Conservation (phyloP, 2,888 invertebrate genomes). For the Endotricha flammealis region DNA sequence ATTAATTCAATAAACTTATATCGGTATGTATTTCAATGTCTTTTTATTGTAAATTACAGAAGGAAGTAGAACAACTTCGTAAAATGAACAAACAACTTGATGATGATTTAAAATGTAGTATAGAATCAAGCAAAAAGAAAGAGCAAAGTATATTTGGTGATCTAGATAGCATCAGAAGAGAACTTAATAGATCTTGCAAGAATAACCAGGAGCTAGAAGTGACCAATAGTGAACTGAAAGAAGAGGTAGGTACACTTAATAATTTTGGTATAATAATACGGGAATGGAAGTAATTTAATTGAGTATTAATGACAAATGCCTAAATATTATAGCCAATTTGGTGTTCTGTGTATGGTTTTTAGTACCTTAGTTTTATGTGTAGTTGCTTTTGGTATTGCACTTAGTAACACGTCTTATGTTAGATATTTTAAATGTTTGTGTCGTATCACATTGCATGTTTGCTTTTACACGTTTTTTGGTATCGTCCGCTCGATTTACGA, state of each 20-base stretch:
- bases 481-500: conserved; percentile 37
- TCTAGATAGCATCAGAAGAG: conserved; percentile 67
- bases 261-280: too few species aligned
- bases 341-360: too few species aligned
- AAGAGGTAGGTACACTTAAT: too few species aligned
- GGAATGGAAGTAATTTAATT: not conserved
- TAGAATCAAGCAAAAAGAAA: conserved; percentile 61
- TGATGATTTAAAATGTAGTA: conserved; percentile 66
- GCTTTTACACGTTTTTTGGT: conserved; percentile 33
- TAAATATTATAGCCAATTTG: too few species aligned
- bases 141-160: conserved; percentile 67
- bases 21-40: too few species aligned
- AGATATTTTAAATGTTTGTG: conserved; percentile 6
- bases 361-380: not conserved
- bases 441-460: conserved; percentile 25
- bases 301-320: not conserved
- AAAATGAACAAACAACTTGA: conserved; percentile 59
- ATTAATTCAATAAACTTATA: too few species aligned
- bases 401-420: conserved; percentile 3
- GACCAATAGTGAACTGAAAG: conserved; percentile 82
- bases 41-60: conserved; percentile 34
- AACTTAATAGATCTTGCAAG: conserved; percentile 73
- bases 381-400: not conserved
- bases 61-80: conserved; percentile 56
- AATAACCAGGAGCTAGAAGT: conserved; percentile 81